These are phyloP conservation scores for Oreamnos americanus DNA, from an alignment of 2,113 vertebrate genomes.

Conservation along the genomic window DNA sequence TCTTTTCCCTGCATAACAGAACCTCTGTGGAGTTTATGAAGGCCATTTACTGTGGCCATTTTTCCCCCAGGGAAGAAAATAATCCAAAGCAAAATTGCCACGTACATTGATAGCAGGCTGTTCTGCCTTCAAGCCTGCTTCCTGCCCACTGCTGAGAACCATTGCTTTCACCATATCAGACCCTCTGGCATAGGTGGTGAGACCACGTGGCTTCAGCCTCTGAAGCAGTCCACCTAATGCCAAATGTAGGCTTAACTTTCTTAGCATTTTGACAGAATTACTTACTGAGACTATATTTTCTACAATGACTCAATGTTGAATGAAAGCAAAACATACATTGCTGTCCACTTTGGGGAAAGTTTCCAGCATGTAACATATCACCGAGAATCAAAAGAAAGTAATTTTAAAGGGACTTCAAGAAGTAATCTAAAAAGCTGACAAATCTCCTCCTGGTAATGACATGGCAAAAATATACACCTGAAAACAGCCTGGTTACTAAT, in stretches of 20 bases:
- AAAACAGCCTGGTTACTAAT: neutral
- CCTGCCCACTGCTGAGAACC: neutral
- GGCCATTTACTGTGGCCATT: neutral
- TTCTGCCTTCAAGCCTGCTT: neutral
- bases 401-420: neutral
- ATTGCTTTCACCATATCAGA: neutral
- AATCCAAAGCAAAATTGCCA: neutral
- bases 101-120: fast-evolving
- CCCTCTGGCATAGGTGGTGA: neutral
- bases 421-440: neutral
- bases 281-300: neutral
- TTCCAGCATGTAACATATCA: neutral
- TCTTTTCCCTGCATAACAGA: neutral
- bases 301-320: neutral
- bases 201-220: neutral
- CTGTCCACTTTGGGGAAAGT: neutral
- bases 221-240: neutral
- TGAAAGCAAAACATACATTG: neutral
- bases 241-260: neutral
- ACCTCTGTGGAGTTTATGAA: neutral
- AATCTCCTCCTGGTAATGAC: neutral
- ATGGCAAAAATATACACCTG: neutral
- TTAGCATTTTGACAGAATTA: neutral
- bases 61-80: neutral
- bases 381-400: neutral